Base-by-base conservation (phyloP, 2,797 vertebrate genomes). In the Sus cebifrons region DNA sequence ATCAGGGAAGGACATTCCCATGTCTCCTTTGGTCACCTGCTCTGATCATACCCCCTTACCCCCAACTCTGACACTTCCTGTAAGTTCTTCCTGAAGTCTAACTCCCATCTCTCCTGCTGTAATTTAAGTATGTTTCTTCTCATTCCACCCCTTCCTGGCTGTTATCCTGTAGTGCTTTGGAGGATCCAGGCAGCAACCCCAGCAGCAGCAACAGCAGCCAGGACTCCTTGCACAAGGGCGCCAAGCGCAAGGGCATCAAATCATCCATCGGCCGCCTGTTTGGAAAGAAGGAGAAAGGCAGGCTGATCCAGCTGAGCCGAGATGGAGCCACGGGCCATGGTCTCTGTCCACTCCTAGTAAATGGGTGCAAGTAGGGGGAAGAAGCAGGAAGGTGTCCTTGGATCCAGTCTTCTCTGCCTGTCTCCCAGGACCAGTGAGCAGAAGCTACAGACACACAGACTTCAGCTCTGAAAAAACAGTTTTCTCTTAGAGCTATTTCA, bases 221-320 rank as follows among this genome's bases (percentile, higher is more conserved):
- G 96, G 98, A 99, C 97, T 99, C 98, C 96, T 65, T 98, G 96
- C 98, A 99, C 97, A 99, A 98, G 98, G 99, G 99, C 32, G 99
- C 99, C 98, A 99, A 99, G 99, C 99, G 99, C 98, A 99, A 99
- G 98, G 99, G 99, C 91, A 99, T 99, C 98, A 99, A 99, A 98
- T 99, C 99, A 1, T 99, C 99, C 95, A 99, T 99, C 1, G 99
- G 99, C 54, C 99, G 99, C 77, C 98, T 99, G 93, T 99, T 99
- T 96, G 99, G 99, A 95, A 99, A 99, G 98, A 99, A 99, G 97
- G 99, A 99, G 98, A 99, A 99, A 98, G 99, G 99, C 21, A 99
- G 99, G 82, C 98, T 99, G 98, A 99, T 99, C 75, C 99, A 99
- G 95, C 97, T 99, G 93, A 98, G 98, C 98, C 99, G 99, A 97